Conservation (phyloP, 1,140 invertebrate genomes). For the Cydia pomonella region DNA sequence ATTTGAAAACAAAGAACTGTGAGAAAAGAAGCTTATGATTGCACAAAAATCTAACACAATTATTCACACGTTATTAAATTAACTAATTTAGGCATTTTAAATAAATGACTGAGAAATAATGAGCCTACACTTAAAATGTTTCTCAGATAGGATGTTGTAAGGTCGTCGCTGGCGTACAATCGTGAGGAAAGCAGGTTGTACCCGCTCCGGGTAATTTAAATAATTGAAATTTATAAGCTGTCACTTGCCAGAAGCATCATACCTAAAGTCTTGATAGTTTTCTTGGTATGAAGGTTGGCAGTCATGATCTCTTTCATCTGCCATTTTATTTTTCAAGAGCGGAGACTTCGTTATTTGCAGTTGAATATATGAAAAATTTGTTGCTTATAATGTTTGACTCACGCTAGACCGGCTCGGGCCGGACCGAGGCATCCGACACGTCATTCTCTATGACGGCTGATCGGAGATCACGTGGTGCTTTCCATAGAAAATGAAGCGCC, state of each 20-base stretch:
- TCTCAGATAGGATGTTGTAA: background rate
- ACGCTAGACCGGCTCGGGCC: too few species aligned
- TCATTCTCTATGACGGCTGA: too few species aligned
- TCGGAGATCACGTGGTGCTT: too few species aligned
- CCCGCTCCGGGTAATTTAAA: conserved; percentile 1
- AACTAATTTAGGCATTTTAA: conserved; percentile 7
- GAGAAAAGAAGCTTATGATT: conserved; percentile 8
- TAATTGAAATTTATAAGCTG: conserved; percentile 14
- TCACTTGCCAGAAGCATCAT: background rate
- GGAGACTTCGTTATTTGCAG: too few species aligned
- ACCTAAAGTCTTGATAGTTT: too few species aligned
- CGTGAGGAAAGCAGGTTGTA: background rate
- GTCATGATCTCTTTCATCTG: too few species aligned
- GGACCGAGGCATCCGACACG: too few species aligned
- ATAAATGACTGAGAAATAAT: conserved; percentile 16
- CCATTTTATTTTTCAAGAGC: too few species aligned
- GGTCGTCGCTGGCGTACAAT: background rate
- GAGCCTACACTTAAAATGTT: background rate
- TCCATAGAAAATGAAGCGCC: too few species aligned
- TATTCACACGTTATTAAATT: conserved; percentile 32
- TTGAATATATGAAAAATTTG: too few species aligned
- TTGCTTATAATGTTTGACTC: too few species aligned
- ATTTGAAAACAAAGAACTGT: conserved; percentile 18
- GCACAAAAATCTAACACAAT: background rate
- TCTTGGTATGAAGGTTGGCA: too few species aligned